phyloP scores from a whole-genome alignment of 2,888 invertebrate genomes.

The Synanthedon tipuliformis region DNA sequence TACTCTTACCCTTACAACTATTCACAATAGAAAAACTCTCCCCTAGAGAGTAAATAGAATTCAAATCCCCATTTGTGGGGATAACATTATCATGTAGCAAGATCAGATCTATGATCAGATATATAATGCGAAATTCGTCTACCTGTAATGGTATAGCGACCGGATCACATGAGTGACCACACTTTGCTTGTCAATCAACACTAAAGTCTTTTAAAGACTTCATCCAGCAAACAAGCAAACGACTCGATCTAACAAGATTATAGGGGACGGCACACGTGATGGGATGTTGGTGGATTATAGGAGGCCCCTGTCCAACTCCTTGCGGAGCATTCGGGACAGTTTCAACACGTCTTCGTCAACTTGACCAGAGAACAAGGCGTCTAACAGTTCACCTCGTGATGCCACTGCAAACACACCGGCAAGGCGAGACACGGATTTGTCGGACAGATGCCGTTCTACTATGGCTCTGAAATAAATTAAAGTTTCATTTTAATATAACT shows the following conservation, averaged over 20 bases:
- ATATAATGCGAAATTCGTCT: no score
- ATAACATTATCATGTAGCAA: conserved; percentile 32
- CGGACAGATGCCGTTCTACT: conserved; percentile 84
- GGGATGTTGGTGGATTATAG: conserved; percentile 35
- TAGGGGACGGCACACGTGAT: conserved; percentile 49
- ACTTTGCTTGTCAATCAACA: conserved; percentile 3
- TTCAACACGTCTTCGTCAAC: conserved; percentile 56
- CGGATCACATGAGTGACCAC: no score
- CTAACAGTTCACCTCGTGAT: conserved; percentile 51
- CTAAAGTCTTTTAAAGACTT: conserved; percentile 14
- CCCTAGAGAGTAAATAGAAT: conserved; percentile 16
- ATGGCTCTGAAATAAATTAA: conserved; percentile 64
- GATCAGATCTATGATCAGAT: no score
- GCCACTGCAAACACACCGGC: conserved; percentile 77
- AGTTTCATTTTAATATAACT: no score
- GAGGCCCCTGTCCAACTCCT: conserved; percentile 56
- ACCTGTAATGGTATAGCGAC: no score
- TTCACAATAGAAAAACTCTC: conserved; percentile 4
- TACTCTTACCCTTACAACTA: no score
- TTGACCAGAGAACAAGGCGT: conserved; percentile 54
- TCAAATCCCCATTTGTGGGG: conserved; percentile 59
- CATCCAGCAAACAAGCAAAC: no score
- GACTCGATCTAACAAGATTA: not conserved
- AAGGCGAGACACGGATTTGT: conserved; percentile 83
- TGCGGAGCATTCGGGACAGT: conserved; percentile 56